Evolutionary conservation across 37 sponge, comb jelly and placozoan genomes (phyloP), one percentile per base, ranked within the genome.

Genomic region (Ianthella basta): DNA sequence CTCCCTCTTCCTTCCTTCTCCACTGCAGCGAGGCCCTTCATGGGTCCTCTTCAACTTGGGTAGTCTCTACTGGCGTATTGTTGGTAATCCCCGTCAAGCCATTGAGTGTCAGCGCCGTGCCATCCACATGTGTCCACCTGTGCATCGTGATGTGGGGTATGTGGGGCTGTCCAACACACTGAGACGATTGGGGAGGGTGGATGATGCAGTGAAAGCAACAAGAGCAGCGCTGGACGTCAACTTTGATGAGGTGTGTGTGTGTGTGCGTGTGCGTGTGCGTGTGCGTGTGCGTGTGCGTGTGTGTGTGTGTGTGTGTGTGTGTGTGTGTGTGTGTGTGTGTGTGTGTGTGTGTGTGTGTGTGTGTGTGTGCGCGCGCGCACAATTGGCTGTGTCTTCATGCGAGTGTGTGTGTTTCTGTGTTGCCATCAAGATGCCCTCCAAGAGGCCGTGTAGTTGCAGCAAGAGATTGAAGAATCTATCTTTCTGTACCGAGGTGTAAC

Each of bases 41-140:
- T 96, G 96, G 96, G 87, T 61, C 23, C 84, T 96, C 27, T 91
- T 92, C 72, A 83, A 86, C 75, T 44, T 96, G 10, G 93, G 93
- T 6, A 91, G 88, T 55, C 85, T 96, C 59, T 96, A 89, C 89
- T 96, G 93, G 90, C 79, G 96, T 20, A 88, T 87, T 16, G 65
- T 89, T 13, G 96, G 96, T 1, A 84, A 92, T 37, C 85, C 91
- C 0, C 40, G 56, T 19, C 80, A 90, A 56, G 66, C 91, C 44
- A 74, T 96, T 19, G 96, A 96, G 82, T 96, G 96, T 80, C 87
- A 90, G 16, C 89, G 96, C 8, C 60, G 93, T 20, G 91, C 88
- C 3, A 55, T 91, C 44, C 89, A 90, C 78, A 90, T 77, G 83
- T 84, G 88, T 39, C 94, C 94, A 18, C 24, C n/a, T 19, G 41